A percentile compares a stretch with the other conserved stretches of the same genome.
Evolutionary conservation across 30 jellyfish, hydroid and myxozoan genomes (phyloP).

Genomic region (Clytia hemisphaerica): DNA sequence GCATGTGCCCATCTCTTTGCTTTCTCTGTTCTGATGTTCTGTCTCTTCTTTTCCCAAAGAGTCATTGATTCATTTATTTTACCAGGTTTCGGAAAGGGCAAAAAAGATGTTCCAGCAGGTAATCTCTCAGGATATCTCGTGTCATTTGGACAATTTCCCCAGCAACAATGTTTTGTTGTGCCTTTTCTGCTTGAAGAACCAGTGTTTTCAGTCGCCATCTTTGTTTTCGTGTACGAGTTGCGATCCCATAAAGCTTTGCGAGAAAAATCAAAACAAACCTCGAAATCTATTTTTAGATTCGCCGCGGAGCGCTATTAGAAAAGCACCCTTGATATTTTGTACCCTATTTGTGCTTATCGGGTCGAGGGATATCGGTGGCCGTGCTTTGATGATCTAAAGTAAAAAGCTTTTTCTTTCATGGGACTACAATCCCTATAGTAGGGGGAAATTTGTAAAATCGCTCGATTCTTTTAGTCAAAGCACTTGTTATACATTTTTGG

Average conservation of each 20-base stretch:
- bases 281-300: conserved; percentile 10
- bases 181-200: conserved; percentile 27
- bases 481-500: too few species aligned
- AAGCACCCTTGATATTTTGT: too few species aligned
- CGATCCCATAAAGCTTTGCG: conserved; percentile 21
- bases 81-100: conserved; percentile 42
- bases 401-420: too few species aligned
- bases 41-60: conserved; percentile 29
- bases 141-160: conserved; percentile 48
- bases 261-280: too few species aligned
- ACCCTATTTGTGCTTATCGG: too few species aligned
- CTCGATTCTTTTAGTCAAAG: too few species aligned
- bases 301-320: conserved; percentile 20
- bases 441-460: too few species aligned
- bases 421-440: too few species aligned
- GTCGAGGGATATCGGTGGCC: too few species aligned
- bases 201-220: neutral
- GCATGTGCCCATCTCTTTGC: conserved; percentile 24
- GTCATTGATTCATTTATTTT: conserved; percentile 43
- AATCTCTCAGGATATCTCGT: conserved; percentile 46
- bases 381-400: too few species aligned
- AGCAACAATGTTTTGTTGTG: conserved; percentile 46
- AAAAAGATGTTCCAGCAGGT: conserved; percentile 41
- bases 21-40: neutral
- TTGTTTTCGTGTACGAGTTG: neutral